phyloP scores from a whole-genome alignment of 1,140 invertebrate species.

The Brachionus koreanus region DNA sequence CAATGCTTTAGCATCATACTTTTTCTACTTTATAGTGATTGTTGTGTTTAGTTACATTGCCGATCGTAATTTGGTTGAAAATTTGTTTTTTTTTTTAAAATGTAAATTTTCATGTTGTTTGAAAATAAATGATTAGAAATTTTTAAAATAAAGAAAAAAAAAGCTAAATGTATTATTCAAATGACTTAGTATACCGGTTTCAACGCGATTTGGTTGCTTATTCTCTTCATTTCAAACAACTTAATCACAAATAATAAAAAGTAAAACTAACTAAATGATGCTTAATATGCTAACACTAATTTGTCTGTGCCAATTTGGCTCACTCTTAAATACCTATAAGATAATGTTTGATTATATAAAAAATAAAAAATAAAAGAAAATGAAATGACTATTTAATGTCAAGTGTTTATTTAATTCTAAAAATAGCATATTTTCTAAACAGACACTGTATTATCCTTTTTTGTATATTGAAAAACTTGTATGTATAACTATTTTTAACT shows the following conservation, averaged over 20 bases:
- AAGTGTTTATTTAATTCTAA: not conserved
- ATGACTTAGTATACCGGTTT: conserved; percentile 6
- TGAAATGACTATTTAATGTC: not conserved
- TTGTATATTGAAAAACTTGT: not conserved
- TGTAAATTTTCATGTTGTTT: conserved; percentile 24
- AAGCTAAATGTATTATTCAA: not conserved
- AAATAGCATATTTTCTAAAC: not conserved
- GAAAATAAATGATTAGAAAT: conserved; percentile 4
- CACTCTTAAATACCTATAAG: not conserved
- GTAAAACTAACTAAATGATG: not conserved
- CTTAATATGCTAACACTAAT: not conserved
- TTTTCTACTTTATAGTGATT: conserved; percentile 1
- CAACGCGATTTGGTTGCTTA: not conserved
- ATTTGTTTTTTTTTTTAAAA: conserved; percentile 6
- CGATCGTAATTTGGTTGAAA: conserved; percentile 6
- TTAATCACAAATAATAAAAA: conserved; percentile 10
- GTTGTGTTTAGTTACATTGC: not conserved
- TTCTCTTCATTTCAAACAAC: not conserved
- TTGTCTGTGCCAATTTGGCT: not conserved
- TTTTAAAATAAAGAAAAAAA: not conserved
- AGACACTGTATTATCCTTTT: not conserved
- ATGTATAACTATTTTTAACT: not conserved
- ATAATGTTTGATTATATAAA: not conserved
- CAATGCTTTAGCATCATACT: not conserved
- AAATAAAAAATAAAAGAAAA: not conserved